Conservation (phyloP, 2,888 invertebrate genomes). For the Diarsia rubi region DNA sequence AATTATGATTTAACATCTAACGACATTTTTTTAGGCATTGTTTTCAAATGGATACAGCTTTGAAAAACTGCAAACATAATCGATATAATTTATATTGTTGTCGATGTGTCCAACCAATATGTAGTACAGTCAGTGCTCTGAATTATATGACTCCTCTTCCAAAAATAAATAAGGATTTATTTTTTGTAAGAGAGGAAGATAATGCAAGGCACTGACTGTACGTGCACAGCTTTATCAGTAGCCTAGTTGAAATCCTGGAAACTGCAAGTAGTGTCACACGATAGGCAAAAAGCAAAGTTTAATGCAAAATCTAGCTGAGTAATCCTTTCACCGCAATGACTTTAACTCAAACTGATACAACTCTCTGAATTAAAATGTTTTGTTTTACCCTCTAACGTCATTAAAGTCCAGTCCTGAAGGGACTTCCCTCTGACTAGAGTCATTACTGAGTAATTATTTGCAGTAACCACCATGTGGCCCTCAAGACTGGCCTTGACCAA, state of each 20-base stretch:
- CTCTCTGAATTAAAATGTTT: no score
- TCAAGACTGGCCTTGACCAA: constrained; percentile 21
- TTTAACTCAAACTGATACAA: background rate
- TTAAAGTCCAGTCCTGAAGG: background rate
- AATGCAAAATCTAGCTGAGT: background rate
- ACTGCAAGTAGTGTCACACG: no score
- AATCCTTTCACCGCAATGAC: background rate
- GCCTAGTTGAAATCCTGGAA: background rate
- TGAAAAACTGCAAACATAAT: background rate
- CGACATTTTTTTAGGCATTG: background rate
- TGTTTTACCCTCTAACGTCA: background rate
- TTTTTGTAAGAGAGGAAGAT: no score
- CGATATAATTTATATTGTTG: background rate
- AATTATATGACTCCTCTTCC: no score
- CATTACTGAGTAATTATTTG: background rate
- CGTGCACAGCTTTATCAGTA: background rate
- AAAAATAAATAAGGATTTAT: no score
- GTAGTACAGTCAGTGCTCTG: background rate
- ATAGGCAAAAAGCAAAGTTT: background rate
- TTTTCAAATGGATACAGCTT: background rate
- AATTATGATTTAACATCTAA: background rate
- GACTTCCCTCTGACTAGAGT: constrained; percentile 14
- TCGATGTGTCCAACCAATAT: background rate
- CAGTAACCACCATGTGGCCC: constrained; percentile 8
- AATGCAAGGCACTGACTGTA: background rate